These are phyloP conservation scores for Numida meleagris DNA, from an alignment of 2,113 vertebrate genomes.

Conservation along the genomic window DNA sequence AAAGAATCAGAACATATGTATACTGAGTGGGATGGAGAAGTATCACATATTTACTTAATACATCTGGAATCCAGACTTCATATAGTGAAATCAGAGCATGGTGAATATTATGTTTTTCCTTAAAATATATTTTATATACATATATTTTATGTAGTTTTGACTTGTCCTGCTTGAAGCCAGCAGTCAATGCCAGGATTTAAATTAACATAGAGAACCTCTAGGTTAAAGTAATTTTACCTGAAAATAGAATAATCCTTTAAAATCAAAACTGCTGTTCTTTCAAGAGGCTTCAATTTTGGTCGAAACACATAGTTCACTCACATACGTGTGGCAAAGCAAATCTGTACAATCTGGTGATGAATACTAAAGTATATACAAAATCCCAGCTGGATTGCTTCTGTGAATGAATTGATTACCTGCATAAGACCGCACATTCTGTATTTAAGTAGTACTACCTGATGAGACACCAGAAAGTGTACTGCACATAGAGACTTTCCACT, in stretches of 20 bases:
- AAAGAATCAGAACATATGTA: not conserved
- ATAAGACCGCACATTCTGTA: not conserved
- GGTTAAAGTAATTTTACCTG: not conserved
- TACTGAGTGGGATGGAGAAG: not conserved
- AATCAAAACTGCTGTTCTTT: not conserved
- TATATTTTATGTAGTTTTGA: not conserved
- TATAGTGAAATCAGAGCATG: not conserved
- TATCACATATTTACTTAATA: not conserved
- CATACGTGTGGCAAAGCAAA: not conserved
- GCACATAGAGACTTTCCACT: not conserved
- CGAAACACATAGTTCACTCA: accelerated
- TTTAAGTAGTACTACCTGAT: not conserved
- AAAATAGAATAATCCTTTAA: constrained; percentile 1
- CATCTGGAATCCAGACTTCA: constrained; percentile 49
- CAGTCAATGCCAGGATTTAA: not conserved
- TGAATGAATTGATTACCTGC: not conserved
- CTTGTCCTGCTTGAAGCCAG: not conserved
- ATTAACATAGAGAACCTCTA: not conserved
- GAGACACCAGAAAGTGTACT: not conserved
- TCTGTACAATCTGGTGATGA: not conserved
- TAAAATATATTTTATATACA: not conserved
- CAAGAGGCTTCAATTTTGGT: not conserved
- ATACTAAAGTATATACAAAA: not conserved
- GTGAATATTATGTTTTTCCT: not conserved
- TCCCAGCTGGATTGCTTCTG: not conserved